Evolutionary conservation across 2,797 vertebrate genomes (phyloP).

Genomic region (Sebastes trivittatus): DNA sequence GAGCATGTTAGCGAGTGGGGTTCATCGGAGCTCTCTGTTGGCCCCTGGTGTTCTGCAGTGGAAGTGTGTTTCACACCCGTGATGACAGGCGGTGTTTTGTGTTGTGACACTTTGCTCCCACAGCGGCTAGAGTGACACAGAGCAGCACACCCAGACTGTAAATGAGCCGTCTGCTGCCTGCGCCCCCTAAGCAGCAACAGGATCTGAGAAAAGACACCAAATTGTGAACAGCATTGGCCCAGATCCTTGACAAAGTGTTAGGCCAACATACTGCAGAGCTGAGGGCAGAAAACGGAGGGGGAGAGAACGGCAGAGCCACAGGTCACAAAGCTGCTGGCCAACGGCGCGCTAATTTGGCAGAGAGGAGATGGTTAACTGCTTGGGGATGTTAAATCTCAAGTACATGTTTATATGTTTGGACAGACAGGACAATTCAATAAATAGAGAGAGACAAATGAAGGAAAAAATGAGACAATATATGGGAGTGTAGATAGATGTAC

Average conservation of each 20-base stretch:
- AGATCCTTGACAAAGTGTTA: constrained; percentile 33
- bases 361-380: neutral
- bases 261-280: constrained; percentile 22
- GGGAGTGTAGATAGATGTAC: neutral
- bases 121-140: constrained; percentile 58
- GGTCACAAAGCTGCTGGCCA: neutral
- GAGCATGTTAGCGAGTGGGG: neutral
- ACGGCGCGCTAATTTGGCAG: neutral
- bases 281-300: constrained; percentile 2
- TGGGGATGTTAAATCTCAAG: neutral
- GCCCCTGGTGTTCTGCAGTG: constrained; percentile 46
- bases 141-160: constrained; percentile 64
- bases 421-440: neutral
- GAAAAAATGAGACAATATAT: neutral
- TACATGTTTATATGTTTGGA: neutral
- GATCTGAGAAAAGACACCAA: constrained; percentile 45
- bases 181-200: constrained; percentile 21
- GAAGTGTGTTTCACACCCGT: constrained; percentile 52
- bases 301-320: constrained; percentile 1
- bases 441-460: neutral
- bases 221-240: constrained; percentile 42
- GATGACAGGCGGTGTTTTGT: constrained; percentile 48
- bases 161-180: constrained; percentile 59
- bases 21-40: constrained; percentile 36
- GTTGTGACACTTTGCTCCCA: constrained; percentile 70